Evolutionary conservation across 2,888 invertebrate species (phyloP).

Genomic region (Eudemis profundana): DNA sequence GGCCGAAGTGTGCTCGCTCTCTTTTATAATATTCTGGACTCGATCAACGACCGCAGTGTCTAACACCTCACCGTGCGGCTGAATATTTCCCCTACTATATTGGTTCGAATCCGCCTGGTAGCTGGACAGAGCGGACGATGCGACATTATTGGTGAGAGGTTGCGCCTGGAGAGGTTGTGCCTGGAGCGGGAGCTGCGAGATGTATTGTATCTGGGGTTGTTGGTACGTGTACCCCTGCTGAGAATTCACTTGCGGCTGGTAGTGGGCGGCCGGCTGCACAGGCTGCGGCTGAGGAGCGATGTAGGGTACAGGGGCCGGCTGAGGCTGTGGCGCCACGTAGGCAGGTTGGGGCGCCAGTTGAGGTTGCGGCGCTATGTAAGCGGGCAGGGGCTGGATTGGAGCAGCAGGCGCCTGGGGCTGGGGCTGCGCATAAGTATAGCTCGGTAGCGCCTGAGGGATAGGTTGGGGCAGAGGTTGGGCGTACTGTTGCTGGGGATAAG

Average conservation of each 20-base stretch:
- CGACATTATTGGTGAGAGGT: constrained; percentile 49
- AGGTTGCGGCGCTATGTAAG: constrained; percentile 34
- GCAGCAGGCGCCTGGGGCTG: constrained; percentile 35
- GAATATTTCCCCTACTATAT: constrained; percentile 60
- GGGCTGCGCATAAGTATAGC: constrained; percentile 25
- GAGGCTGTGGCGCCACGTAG: constrained; percentile 26
- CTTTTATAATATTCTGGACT: constrained; percentile 73
- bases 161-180: constrained; percentile 60
- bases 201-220: constrained; percentile 49
- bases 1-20: constrained; percentile 74
- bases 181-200: constrained; percentile 51
- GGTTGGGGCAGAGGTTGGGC: constrained; percentile 24
- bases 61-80: constrained; percentile 65
- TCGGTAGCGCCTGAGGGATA: constrained; percentile 29
- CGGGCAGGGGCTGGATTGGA: constrained; percentile 40
- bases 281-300: constrained; percentile 35
- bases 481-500: constrained; percentile 19
- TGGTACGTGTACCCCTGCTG: constrained; percentile 53
- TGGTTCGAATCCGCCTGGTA: constrained; percentile 75
- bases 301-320: constrained; percentile 42
- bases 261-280: constrained; percentile 36
- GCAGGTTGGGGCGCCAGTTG: constrained; percentile 40
- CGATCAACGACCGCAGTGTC: constrained; percentile 70
- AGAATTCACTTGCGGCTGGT: constrained; percentile 40
- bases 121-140: constrained; percentile 61